Conservation (phyloP, 2,888 invertebrate species). For the Drosophila atripex region DNA sequence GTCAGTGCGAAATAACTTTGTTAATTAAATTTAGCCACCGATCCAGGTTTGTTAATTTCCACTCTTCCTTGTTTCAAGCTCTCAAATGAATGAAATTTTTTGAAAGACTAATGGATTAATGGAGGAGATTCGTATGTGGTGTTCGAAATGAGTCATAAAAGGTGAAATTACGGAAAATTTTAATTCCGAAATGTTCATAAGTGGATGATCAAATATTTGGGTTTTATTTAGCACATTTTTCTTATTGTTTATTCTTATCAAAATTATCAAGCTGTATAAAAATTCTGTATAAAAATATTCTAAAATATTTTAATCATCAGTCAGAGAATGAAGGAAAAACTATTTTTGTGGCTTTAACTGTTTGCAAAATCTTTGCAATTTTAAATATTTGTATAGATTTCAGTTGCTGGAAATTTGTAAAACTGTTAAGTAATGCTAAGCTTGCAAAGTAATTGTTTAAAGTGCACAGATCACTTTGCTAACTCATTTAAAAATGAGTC, state of each 20-base stretch:
- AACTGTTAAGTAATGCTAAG: slow-evolving; percentile 45
- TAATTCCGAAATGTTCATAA: slow-evolving; percentile 10
- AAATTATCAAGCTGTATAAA: background rate
- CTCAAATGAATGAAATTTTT: slow-evolving; percentile 12
- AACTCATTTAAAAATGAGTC: slow-evolving; percentile 3
- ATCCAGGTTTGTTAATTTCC: slow-evolving; percentile 21
- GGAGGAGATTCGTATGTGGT: background rate
- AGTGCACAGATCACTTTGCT: slow-evolving; percentile 27
- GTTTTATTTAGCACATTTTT: background rate
- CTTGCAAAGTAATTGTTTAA: slow-evolving; percentile 29
- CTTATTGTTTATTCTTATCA: background rate
- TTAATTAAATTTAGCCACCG: slow-evolving; percentile 39
- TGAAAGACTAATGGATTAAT: slow-evolving; percentile 22
- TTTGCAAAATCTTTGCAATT: background rate
- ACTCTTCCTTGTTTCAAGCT: slow-evolving; percentile 31
- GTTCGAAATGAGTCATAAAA: slow-evolving; percentile 13
- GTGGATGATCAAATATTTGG: slow-evolving; percentile 2
- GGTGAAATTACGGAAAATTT: slow-evolving; percentile 16
- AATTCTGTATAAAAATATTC: background rate
- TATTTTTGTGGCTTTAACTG: background rate
- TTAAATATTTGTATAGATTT: slow-evolving; percentile 1
- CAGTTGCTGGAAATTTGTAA: slow-evolving; percentile 14
- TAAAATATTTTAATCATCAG: background rate
- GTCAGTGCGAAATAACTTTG: slow-evolving; percentile 40
- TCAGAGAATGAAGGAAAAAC: background rate